Conservation (phyloP, 2,888 invertebrate genomes). For the Cephus sareptanus region DNA sequence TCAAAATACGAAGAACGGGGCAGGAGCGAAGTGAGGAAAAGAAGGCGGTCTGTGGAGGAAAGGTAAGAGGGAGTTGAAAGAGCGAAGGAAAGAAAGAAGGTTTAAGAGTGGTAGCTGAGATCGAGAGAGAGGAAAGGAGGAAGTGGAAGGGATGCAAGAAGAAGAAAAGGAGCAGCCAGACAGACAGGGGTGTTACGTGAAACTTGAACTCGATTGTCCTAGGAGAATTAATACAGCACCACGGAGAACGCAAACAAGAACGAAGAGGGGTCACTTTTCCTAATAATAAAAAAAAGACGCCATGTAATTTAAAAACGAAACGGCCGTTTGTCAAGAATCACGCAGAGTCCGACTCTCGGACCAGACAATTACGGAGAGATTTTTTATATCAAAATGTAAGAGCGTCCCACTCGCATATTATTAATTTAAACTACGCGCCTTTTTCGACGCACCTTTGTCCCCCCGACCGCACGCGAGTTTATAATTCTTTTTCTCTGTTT, state of each 20-base stretch:
- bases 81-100: constrained; percentile 13
- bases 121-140: constrained; percentile 11
- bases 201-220: not conserved
- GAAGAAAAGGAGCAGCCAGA: not conserved
- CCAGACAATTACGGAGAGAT: not conserved
- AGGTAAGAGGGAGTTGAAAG: constrained; percentile 17
- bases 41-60: constrained; percentile 13
- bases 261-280: not conserved
- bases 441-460: not conserved
- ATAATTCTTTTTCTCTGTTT: not conserved
- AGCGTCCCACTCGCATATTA: not conserved
- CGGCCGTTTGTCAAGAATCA: not conserved
- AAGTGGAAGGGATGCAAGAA: constrained; percentile 12
- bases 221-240: not conserved
- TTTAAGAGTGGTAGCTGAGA: not conserved
- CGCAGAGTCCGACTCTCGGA: no score
- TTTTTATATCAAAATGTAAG: not conserved
- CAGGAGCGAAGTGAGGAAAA: constrained; percentile 2
- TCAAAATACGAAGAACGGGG: constrained; percentile 7
- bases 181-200: not conserved
- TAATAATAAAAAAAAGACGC: not conserved
- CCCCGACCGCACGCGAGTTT: no score
- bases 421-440: not conserved
- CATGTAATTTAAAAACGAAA: not conserved
- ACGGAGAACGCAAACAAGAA: not conserved